Conservation (phyloP, 2,888 invertebrate species). For the Zootermopsis nevadensis region DNA sequence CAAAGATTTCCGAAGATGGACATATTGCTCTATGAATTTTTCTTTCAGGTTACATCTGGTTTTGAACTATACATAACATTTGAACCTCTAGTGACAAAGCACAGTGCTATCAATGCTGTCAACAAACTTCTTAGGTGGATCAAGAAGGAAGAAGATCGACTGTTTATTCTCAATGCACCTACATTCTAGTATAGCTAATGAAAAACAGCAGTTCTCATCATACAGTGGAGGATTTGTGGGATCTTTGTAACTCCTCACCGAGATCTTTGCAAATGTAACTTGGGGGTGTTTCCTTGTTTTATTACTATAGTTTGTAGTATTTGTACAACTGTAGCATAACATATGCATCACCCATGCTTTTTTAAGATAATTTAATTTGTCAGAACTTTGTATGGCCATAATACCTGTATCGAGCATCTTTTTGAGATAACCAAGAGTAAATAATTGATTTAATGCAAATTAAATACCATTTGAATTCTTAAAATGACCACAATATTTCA, state of each 20-base stretch:
- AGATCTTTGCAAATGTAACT: neutral
- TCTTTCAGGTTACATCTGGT: constrained; percentile 80
- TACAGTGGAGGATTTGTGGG: neutral
- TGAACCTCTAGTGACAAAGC: constrained; percentile 89
- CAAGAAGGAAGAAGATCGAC: constrained; percentile 89
- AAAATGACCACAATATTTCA: neutral
- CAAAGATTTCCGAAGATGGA: neutral
- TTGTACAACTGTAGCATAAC: neutral
- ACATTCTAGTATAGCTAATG: constrained; percentile 72
- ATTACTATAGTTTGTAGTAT: neutral
- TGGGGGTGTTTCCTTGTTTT: neutral
- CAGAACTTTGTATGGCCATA: neutral
- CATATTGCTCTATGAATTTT: neutral
- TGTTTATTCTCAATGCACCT: constrained; percentile 89
- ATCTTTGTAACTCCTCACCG: neutral
- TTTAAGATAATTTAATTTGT: neutral
- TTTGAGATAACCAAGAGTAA: neutral
- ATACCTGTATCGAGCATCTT: neutral
- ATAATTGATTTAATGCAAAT: neutral
- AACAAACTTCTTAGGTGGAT: constrained; percentile 93
- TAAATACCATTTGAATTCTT: neutral
- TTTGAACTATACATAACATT: constrained; percentile 95
- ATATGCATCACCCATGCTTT: neutral
- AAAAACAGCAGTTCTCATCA: neutral
- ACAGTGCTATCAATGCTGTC: constrained; percentile 85